A percentile compares a stretch with the other conserved stretches of the same genome.
phyloP scores from a whole-genome alignment of 2,113 vertebrate species.

The Chiloscyllium plagiosum region DNA sequence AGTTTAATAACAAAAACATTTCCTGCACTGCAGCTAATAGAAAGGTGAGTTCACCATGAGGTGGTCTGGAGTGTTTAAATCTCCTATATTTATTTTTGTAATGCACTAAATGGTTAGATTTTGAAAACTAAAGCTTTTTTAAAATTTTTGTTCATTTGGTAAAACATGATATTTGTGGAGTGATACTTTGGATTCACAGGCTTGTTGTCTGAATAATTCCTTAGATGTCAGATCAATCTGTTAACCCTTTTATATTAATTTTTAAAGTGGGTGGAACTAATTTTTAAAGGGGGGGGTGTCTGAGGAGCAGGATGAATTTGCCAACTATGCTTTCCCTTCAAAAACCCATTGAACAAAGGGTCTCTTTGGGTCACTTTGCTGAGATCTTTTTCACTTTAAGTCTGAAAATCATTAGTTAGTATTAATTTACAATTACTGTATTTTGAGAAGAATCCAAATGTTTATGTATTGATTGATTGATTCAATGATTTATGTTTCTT shows the following conservation, averaged over 20 bases:
- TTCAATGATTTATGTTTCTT: neutral
- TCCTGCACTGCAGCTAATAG: conserved; percentile 61
- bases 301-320: neutral
- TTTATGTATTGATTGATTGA: neutral
- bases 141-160: neutral
- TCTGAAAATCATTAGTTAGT: neutral
- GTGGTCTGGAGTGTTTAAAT: neutral
- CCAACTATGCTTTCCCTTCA: neutral
- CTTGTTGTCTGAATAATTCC: neutral
- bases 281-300: neutral
- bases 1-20: conserved; percentile 61
- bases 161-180: neutral
- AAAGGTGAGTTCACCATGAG: conserved; percentile 57
- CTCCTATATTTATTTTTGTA: neutral
- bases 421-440: neutral
- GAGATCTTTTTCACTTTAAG: neutral
- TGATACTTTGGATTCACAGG: neutral
- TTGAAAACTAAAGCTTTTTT: neutral
- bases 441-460: neutral
- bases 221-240: neutral
- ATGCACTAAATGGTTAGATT: neutral
- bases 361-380: neutral
- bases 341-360: neutral
- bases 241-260: neutral
- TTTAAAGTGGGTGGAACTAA: neutral